These are phyloP conservation scores for Nixonia krombeini DNA, from an alignment of 1,140 invertebrate genomes.

Conservation along the genomic window DNA sequence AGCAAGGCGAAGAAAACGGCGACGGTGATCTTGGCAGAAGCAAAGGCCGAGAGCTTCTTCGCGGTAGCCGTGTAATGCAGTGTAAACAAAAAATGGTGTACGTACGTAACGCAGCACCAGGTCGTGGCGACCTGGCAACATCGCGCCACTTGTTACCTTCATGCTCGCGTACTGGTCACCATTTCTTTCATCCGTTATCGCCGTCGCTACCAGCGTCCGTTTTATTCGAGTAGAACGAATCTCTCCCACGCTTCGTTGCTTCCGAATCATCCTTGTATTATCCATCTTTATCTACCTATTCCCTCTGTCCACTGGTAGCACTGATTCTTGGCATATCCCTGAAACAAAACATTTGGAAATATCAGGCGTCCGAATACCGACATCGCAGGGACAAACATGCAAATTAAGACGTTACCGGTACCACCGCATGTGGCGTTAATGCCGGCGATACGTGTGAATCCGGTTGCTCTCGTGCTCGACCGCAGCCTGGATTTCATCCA, in stretches of 20 bases:
- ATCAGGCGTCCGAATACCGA: constrained; percentile 12
- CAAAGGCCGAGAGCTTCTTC: constrained; percentile 55
- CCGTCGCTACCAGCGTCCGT: constrained; percentile 3
- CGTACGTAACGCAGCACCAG: constrained; percentile 17
- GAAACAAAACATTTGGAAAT: no score
- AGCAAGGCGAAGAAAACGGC: constrained; percentile 5
- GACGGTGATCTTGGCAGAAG: constrained; percentile 41
- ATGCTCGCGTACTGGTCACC: constrained; percentile 28
- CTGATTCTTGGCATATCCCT: no score
- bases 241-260: constrained; percentile 38
- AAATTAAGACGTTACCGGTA: constrained; percentile 51
- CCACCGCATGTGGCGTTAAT: constrained; percentile 14
- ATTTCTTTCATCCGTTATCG: constrained; percentile 24
- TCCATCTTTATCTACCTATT: constrained; percentile 14
- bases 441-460: constrained; percentile 17
- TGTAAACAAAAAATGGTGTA: constrained; percentile 58
- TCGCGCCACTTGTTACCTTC: constrained; percentile 56
- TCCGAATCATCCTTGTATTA: constrained; percentile 17
- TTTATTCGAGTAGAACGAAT: constrained; percentile 26
- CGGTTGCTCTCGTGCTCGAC: constrained; percentile 6
- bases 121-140: constrained; percentile 53
- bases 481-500: constrained; percentile 2
- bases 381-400: constrained; percentile 30
- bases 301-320: constrained; percentile 10
- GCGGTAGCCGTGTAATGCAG: constrained; percentile 57